These are phyloP conservation scores for Falco peregrinus DNA, from an alignment of 2,797 vertebrate species.

Conservation along the genomic window DNA sequence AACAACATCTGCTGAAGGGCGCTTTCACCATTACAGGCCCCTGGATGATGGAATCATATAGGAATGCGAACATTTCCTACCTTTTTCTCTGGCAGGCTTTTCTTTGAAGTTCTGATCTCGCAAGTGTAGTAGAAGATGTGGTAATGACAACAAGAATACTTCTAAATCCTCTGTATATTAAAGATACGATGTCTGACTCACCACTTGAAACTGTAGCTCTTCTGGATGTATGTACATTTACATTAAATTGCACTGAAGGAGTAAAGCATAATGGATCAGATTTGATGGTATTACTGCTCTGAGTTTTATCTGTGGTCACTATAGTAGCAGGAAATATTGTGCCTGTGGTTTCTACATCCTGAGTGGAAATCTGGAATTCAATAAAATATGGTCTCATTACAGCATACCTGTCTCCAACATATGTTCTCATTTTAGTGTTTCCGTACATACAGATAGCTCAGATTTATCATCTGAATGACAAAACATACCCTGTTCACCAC, in stretches of 20 bases:
- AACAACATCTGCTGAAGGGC: conserved; percentile 28
- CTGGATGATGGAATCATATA: conserved; percentile 42
- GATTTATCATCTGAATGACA: conserved; percentile 15
- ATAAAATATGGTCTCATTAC: conserved; percentile 60
- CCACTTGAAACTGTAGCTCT: background rate
- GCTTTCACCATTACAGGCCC: conserved; percentile 20
- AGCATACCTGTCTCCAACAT: conserved; percentile 60
- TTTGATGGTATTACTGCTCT: conserved; percentile 20
- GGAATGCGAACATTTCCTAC: conserved; percentile 66
- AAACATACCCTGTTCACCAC: background rate
- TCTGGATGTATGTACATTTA: background rate
- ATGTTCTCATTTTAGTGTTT: conserved; percentile 50
- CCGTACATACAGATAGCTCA: background rate
- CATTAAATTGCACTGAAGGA: background rate
- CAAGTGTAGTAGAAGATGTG: background rate
- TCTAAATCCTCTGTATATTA: background rate
- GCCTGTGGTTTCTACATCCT: conserved; percentile 67
- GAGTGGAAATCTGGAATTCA: conserved; percentile 65
- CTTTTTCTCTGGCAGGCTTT: conserved; percentile 42
- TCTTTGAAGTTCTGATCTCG: conserved; percentile 50
- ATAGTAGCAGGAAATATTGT: conserved; percentile 62
- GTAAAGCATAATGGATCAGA: background rate
- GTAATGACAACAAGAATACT: conserved; percentile 10
- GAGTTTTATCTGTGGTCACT: conserved; percentile 65
- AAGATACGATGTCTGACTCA: background rate